Base-by-base conservation (phyloP, 2,888 invertebrate species). In the Melanargia galathea region DNA sequence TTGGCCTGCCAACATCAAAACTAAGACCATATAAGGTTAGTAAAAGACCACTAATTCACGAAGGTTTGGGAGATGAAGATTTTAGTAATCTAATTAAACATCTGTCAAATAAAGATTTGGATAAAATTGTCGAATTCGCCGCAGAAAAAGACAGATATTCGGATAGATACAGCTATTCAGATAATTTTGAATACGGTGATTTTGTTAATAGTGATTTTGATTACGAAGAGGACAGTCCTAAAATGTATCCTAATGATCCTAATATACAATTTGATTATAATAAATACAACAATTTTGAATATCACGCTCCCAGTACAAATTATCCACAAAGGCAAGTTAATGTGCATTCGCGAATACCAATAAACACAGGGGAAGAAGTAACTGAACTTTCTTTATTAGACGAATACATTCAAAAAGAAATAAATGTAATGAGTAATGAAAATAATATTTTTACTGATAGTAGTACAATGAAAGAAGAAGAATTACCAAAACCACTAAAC, bases 61-160 rank as follows among this genome's bases (percentile, higher is more conserved):
- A 82, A 13, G 83, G 82, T 40, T 78, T 90, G 68, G 81, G 77
- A 22, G 86, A 87, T 11, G 84, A 86, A 58, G 88, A 90, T 54
- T 75, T 90, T 35, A 81, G 76, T 64, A 90, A 87, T 56, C 68
- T 91, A 38, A 74, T 87, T 20, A 86, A 86, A 76, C 77, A 87
- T 71, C 74, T 91, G 46, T 84, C 88, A 2, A 84, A 88, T 73
- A 80, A 87, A 68, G 90, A 91, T 69, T 67, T 90, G 63, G 82
- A 87, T 70, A 87, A 83, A 68, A 80, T 91, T 24, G 69, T 90
- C 6, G 82, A 87, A 62, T 76, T 81, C 1, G 83, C 89, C 54
- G 76, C 67, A 24, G 68, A 68, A 68, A 67, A 60, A 60, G 59
- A 77, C 13, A 22, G 38, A 20, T 30, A 63, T 57, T 40, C 40